phyloP scores from a whole-genome alignment of 2,888 invertebrate species.

The Tholera decimalis region DNA sequence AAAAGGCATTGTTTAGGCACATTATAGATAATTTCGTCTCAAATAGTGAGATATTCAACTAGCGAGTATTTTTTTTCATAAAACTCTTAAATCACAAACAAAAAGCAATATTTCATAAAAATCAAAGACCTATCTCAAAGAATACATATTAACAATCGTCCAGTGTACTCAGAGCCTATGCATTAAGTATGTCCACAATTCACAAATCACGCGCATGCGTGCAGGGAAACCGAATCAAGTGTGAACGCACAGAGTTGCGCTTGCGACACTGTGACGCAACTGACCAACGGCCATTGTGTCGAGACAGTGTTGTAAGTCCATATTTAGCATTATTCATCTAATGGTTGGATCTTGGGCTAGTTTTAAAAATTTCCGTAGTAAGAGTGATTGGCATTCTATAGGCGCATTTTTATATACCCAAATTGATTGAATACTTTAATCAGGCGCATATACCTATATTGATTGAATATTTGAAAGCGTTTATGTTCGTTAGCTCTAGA shows the following conservation, averaged over 20 bases:
- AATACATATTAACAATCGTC: conserved; percentile 4
- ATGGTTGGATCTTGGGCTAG: conserved; percentile 47
- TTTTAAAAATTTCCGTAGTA: conserved; percentile 5
- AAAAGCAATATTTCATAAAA: background rate
- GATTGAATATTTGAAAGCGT: background rate
- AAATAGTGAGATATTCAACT: background rate
- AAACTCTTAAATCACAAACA: too few species aligned
- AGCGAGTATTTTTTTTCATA: too few species aligned
- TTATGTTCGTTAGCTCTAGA: background rate
- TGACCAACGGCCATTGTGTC: conserved; percentile 62
- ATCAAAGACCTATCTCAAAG: background rate
- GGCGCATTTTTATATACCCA: too few species aligned
- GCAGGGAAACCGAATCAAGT: conserved; percentile 82
- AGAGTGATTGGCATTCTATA: background rate
- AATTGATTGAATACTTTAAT: too few species aligned
- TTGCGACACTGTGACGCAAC: conserved; percentile 78
- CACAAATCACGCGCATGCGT: conserved; percentile 74
- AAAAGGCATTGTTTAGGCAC: too few species aligned
- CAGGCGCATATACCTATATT: background rate
- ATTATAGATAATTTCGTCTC: too few species aligned
- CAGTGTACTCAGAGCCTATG: conserved; percentile 37
- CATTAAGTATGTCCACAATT: conserved; percentile 58
- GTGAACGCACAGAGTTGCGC: conserved; percentile 74
- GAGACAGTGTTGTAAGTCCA: conserved; percentile 55
- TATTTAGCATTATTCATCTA: conserved; percentile 63